A percentile compares a stretch with the other conserved stretches of the same genome.
Evolutionary conservation across 2,888 invertebrate genomes (phyloP).

Genomic region (Ichneumoninae sp.): DNA sequence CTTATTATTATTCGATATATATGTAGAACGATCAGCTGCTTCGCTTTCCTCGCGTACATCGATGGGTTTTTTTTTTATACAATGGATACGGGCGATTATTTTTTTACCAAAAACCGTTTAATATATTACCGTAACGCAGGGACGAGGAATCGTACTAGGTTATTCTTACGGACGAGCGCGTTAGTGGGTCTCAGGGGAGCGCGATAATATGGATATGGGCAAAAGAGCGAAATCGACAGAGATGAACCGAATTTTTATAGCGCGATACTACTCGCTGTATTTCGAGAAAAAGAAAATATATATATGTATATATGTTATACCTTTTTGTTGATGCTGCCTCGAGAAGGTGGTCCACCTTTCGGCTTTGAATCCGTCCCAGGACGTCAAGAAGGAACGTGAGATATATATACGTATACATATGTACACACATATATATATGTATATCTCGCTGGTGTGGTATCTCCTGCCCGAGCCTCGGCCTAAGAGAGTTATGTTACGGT

Average conservation of each 20-base stretch:
- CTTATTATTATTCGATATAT: constrained; percentile 36
- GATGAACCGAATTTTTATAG: constrained; percentile 14
- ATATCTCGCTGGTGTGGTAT: constrained; percentile 27
- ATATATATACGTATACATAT: constrained; percentile 24
- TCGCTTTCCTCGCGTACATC: not conserved
- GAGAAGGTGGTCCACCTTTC: constrained; percentile 49
- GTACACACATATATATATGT: not conserved
- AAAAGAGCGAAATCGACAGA: not conserved
- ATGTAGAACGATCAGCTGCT: constrained; percentile 13
- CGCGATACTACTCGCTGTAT: constrained; percentile 23
- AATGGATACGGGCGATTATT: not conserved
- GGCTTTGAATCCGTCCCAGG: constrained; percentile 48
- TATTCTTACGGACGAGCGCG: not conserved
- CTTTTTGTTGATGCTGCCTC: constrained; percentile 38
- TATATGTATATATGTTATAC: not conserved
- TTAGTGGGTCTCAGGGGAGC: not conserved
- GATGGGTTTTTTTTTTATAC: not conserved
- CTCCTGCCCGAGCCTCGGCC: constrained; percentile 44
- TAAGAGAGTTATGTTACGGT: constrained; percentile 81
- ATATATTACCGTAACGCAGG: not conserved
- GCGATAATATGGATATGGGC: not conserved
- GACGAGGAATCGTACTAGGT: not conserved
- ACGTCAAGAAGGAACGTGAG: constrained; percentile 41
- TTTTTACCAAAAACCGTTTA: not conserved
- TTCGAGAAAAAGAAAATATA: constrained; percentile 16